phyloP scores from a whole-genome alignment of 2,797 vertebrate genomes.

The Argentina silus region DNA sequence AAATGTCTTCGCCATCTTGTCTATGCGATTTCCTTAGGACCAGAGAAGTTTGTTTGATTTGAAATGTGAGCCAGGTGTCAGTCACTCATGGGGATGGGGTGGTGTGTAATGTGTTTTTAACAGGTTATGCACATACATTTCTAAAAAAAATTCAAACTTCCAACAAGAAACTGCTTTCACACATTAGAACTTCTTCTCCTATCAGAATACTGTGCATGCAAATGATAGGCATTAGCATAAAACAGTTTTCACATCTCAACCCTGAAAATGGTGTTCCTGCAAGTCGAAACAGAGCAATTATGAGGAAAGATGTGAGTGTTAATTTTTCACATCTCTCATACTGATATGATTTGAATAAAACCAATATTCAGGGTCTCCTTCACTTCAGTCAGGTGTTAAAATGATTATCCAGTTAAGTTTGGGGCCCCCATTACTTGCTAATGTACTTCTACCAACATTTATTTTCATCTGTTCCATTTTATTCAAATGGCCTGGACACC shows the following conservation, averaged over 20 bases:
- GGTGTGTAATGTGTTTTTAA: too few relatives aligned
- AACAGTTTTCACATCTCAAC: too few relatives aligned
- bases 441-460: constrained; percentile 19
- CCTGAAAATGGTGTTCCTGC: neutral
- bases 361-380: neutral
- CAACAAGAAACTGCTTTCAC: too few relatives aligned
- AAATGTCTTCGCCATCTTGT: too few relatives aligned
- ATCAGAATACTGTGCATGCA: neutral
- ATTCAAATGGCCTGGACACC: constrained; percentile 28
- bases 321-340: neutral
- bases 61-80: too few relatives aligned
- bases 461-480: constrained; percentile 28
- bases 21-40: too few relatives aligned
- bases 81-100: too few relatives aligned
- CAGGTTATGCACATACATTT: too few relatives aligned
- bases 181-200: too few relatives aligned
- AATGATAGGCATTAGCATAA: too few relatives aligned
- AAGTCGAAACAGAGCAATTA: neutral
- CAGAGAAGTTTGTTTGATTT: too few relatives aligned
- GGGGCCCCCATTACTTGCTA: constrained; percentile 12
- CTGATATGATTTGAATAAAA: neutral
- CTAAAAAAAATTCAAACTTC: too few relatives aligned
- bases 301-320: neutral
- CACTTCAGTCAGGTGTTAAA: constrained; percentile 12
- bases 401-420: constrained; percentile 30